Base-by-base conservation (phyloP, 2,113 vertebrate species). In the Austrofundulus limnaeus region DNA sequence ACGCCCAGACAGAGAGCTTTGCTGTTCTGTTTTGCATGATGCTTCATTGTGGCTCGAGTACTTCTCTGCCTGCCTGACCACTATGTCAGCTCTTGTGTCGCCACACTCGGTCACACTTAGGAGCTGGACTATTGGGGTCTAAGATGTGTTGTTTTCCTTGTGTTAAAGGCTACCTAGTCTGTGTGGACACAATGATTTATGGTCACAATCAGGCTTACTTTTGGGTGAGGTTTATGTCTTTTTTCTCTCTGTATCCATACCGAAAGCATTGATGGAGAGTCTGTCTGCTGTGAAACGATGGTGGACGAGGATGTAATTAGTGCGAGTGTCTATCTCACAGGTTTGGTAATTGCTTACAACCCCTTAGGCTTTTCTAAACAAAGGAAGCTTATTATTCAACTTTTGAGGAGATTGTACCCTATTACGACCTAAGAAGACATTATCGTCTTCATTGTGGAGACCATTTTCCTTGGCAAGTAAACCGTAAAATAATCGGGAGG, bases 311-410 rank as follows among this genome's bases (percentile, higher is more conserved):
- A 74, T 74, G 77, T 81, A 90, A 91, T 90, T 86, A 89, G 78
- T 3, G 19, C 46, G 64, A 73, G 66, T 58, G 77, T 87, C 85
- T 85, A 76, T 88, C 90, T 85, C 72, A 68, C 56, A 12, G 41
- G 70, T 78, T 74, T 77, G 72, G 66, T 90, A 89, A 90, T 91
- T 88, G 74, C 84, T 79, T 85, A 83, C 77, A 77, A 80, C 52
- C 71, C 85, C 80, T 61, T 43, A 65, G 82, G 89, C 85, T 73
- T 73, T 86, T 86, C 50, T 74, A 67, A 85, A 87, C 77, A 87
- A 87, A 83, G 70, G 58, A 80, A 76, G 72, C 64, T 69, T 75
- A 85, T 87, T 82, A 82, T 86, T 89, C 80, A 82, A 74, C 63
- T 85, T 80, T 67, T 84, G 72, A 83, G 74, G 16, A 61, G 66